Base-by-base conservation (phyloP, 1,140 invertebrate genomes). In the Euwallacea fornicatus region DNA sequence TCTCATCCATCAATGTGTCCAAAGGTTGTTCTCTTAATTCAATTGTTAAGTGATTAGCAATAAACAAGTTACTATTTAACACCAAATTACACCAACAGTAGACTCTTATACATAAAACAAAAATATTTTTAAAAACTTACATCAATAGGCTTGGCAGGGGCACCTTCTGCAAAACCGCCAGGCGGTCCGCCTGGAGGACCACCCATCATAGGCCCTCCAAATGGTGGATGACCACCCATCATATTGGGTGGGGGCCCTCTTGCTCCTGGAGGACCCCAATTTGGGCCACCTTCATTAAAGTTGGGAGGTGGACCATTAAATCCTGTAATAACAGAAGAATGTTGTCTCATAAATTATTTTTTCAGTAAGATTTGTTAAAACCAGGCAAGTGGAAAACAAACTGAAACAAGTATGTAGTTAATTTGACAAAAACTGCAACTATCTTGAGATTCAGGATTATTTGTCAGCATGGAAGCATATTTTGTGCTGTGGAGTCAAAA, bases 201-300 rank as follows among this genome's bases (percentile, higher is more conserved):
- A 67, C 69, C 55, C 44, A 72, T 72, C 56, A 71, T 61, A 33
- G 58, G 61, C 58, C 65, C 63, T 33, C 77, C 67, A 72, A 67
- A 72, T 59, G 78, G 75, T 59, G 78, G 77, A 42, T 78, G 77
- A 42, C 76, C 75, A 72, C 65, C 43, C 71, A 66, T 63, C 68
- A 82, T 81, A 54, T 82, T 7, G 21, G 67, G 67, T 58, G 82
- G 83, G 11, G 83, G 83, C 0, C 82, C 78, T 43, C 82, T 82
- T 2, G 84, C 83, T 73, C 84, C 78, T 75, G 88, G 88, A 6
- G 87, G 87, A 1, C 87, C 87, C 82, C 88, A 89, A 74, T 88
- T 89, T 16, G 85, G 85, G 76, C 71, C 81, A 64, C 61, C 64
- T 77, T 59, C 80, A 77, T 66, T 85, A 83, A 66, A 85, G 84